A percentile compares a stretch with the other conserved stretches of the same genome.
These are phyloP conservation scores for Sphaerodactylus townsendi DNA, from an alignment of 2,113 vertebrate species.

Conservation along the genomic window DNA sequence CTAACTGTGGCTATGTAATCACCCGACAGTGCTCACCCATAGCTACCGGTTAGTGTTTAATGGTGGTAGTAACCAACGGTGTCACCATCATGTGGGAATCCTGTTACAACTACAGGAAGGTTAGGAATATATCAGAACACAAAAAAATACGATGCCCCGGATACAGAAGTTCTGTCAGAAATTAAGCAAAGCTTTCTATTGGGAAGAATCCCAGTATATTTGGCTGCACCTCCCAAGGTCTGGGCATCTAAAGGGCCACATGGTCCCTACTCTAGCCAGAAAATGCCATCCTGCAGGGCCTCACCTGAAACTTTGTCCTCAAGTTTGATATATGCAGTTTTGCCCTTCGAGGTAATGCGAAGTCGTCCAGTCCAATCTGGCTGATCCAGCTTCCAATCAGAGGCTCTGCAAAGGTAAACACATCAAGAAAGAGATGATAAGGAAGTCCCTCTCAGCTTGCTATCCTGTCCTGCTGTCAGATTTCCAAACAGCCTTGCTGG, in stretches of 20 bases:
- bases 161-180: not conserved
- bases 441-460: not conserved
- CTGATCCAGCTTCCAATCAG: conserved; percentile 97
- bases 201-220: not conserved
- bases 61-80: not conserved
- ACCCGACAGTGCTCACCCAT: not conserved
- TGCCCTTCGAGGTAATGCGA: conserved; percentile 92
- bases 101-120: not conserved
- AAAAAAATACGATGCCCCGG: not conserved
- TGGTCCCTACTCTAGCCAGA: not conserved
- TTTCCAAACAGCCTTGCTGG: not conserved
- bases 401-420: conserved; percentile 79
- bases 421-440: not conserved
- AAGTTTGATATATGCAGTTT: conserved; percentile 91
- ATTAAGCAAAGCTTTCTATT: not conserved
- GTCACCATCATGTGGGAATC: not conserved
- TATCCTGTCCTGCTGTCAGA: not conserved
- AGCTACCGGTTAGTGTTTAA: not conserved
- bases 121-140: not conserved
- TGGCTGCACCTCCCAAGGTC: not conserved
- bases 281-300: not conserved
- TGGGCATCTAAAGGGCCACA: too few relatives aligned
- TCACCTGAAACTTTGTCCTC: conserved; percentile 95
- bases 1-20: not conserved
- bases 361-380: conserved; percentile 96